These are phyloP conservation scores for Lycaon pictus DNA, from an alignment of 2,113 vertebrate species.

Conservation along the genomic window DNA sequence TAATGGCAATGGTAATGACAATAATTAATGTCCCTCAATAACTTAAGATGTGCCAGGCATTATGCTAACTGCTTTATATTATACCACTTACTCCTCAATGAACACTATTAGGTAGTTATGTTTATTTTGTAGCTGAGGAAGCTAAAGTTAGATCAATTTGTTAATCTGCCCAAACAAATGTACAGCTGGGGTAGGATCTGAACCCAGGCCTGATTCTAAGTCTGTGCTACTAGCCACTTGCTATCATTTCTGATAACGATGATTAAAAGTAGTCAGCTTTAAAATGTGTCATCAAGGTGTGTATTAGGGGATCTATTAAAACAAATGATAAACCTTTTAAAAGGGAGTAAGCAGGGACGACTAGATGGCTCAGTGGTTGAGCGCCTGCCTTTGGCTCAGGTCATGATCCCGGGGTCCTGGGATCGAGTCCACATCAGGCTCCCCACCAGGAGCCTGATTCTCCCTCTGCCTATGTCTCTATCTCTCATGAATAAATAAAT, in stretches of 20 bases:
- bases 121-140: background rate
- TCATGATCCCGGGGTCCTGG: no score
- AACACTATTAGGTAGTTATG: background rate
- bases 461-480: no score
- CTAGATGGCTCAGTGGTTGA: no score
- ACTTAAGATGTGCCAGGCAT: background rate
- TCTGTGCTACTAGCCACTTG: background rate
- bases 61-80: background rate
- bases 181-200: background rate
- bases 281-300: background rate
- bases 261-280: background rate
- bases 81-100: background rate
- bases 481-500: no score
- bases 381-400: no score
- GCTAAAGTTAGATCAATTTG: background rate
- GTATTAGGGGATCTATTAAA: background rate
- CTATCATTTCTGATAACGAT: background rate
- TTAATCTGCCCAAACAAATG: background rate
- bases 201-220: background rate
- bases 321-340: background rate
- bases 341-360: background rate
- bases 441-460: no score
- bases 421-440: no score
- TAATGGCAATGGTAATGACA: background rate
- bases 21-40: background rate